Base-by-base conservation (phyloP, 2,113 vertebrate genomes). In the Chaetops frenatus region DNA sequence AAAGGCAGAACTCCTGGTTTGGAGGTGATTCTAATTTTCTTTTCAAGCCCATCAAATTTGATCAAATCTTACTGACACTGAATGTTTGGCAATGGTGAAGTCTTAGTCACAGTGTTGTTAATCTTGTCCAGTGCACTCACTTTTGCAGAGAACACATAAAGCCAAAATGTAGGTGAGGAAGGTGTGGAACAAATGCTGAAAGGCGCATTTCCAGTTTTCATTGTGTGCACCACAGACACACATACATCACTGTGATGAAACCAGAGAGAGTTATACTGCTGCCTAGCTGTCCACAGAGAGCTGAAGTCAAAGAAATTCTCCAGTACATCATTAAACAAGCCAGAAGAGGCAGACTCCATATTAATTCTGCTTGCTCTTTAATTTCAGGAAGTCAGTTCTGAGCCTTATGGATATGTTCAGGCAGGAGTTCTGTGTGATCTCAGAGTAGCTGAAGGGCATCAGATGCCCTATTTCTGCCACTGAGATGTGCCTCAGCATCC, bases 401-500 rank as follows among this genome's bases (percentile, higher is more conserved):
- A 78, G 73, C 85, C 72, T 64, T 71, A 66, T 92, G 78, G 92
- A 62, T 86, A 72, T 40, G 29, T 54, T 88, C 74, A 93, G 82
- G 80, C 87, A 92, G 78, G 85, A 93, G 48, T 70, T 84, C 85
- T 95, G 57, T 70, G 73, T 88, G 74, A 95, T 94, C 79, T 90
- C 58, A 31, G 72, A 91, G 87, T 88, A 90, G 84, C 81, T 95
- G 81, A 95, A 97, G 94, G 83, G 78, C 69, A 93, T 91, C 85
- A 91, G 74, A 96, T 95, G 94, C 72, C 95, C 93, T 93, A 93
- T 96, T 95, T 92, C 93, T 95, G 89, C 93, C 85, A 87, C 81
- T 36, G 78, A 93, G 90, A 86, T 82, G 70, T 91, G 80, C 81
- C 77, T 92, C 66, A 38, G 69, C 84, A 88, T 56, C 92, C 67